Percentiles rank a stretch among this genome's conserved stretches.
These are phyloP conservation scores for Sesamia nonagrioides DNA, from an alignment of 1,140 invertebrate genomes.

Conservation along the genomic window DNA sequence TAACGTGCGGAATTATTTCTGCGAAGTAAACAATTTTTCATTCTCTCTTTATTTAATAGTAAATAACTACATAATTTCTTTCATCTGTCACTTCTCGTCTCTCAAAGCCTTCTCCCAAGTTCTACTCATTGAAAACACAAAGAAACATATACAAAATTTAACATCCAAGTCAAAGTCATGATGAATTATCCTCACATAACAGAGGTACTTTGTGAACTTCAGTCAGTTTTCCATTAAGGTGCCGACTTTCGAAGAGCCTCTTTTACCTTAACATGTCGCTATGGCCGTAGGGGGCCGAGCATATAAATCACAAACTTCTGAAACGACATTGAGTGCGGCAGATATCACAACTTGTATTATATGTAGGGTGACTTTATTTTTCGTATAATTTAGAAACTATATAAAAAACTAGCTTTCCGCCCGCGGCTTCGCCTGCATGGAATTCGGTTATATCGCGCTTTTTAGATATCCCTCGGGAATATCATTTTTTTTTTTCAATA, in stretches of 20 bases:
- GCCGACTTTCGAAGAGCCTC: not conserved
- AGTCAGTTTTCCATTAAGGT: conserved; percentile 41
- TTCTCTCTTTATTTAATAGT: too few relatives aligned
- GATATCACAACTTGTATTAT: conserved; percentile 61
- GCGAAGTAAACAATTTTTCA: too few relatives aligned
- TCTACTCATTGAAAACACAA: not conserved
- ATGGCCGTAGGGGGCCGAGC: not conserved
- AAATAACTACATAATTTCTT: too few relatives aligned
- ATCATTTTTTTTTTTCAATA: too few relatives aligned
- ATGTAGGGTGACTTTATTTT: conserved; percentile 43
- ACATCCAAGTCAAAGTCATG: conserved; percentile 12
- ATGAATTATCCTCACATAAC: conserved; percentile 32
- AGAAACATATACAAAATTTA: not conserved
- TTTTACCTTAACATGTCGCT: conserved; percentile 4
- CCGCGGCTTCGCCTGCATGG: too few relatives aligned
- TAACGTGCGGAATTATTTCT: too few relatives aligned
- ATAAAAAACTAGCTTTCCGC: too few relatives aligned
- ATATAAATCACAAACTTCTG: conserved; percentile 71
- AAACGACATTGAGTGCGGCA: conserved; percentile 62
- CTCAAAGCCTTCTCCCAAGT: not conserved
- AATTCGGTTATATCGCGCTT: too few relatives aligned
- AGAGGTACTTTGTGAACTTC: conserved; percentile 23
- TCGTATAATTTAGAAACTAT: not conserved
- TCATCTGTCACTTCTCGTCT: not conserved
- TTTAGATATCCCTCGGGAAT: too few relatives aligned